These are phyloP conservation scores for Phaethon lepturus DNA, from an alignment of 2,113 vertebrate species.

Conservation along the genomic window DNA sequence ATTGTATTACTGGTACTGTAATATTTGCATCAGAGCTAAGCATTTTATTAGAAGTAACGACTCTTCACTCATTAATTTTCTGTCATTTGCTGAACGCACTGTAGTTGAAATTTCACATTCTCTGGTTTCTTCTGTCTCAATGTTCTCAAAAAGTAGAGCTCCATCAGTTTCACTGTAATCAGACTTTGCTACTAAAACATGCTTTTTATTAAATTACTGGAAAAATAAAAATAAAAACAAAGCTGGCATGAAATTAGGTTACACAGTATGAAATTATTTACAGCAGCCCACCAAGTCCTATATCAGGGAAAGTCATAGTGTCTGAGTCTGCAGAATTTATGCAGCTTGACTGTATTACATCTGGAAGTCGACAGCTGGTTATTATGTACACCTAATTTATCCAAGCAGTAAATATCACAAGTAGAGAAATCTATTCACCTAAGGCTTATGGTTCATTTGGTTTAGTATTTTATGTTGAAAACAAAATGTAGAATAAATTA, in stretches of 20 bases:
- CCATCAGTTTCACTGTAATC: neutral
- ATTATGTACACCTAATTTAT: conserved; percentile 80
- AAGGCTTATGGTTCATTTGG: conserved; percentile 68
- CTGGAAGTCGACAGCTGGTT: conserved; percentile 78
- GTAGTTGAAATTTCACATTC: neutral
- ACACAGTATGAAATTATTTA: conserved; percentile 67
- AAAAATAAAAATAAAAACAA: conserved; percentile 71
- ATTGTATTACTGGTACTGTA: neutral
- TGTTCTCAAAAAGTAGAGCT: neutral
- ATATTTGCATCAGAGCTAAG: neutral
- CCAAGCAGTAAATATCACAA: conserved; percentile 69
- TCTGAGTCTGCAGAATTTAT: conserved; percentile 60
- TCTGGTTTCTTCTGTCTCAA: neutral
- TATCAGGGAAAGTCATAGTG: conserved; percentile 30
- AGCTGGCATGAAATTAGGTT: conserved; percentile 77
- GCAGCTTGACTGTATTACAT: conserved; percentile 63
- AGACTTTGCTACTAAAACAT: conserved; percentile 1
- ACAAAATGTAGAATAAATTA: conserved; percentile 70
- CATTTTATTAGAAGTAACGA: neutral
- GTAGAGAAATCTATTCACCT: conserved; percentile 67
- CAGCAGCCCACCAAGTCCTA: conserved; percentile 15
- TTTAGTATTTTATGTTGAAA: conserved; percentile 67
- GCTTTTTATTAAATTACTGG: conserved; percentile 56
- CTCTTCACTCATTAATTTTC: neutral
- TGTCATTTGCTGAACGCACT: neutral